Base-by-base conservation (phyloP, 2,797 vertebrate species). In the Oceanodroma leucorhoa region DNA sequence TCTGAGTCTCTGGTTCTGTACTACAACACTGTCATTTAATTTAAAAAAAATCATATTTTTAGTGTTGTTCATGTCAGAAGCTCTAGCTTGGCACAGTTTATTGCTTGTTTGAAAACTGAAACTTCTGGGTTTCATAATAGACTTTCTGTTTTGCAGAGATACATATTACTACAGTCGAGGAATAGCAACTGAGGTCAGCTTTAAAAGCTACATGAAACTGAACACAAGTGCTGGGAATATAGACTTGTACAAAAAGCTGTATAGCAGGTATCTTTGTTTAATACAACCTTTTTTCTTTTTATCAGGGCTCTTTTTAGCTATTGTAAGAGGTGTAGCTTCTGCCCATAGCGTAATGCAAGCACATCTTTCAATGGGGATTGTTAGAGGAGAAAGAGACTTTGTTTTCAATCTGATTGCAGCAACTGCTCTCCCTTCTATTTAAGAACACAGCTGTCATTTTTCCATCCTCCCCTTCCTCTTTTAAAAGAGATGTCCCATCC, bases 161-260 rank as follows among this genome's bases (percentile, higher is more conserved):
- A 97, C 97, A 0, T 99, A 98, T 69, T 91, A 96, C 27, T 91
- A 75, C 5, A 98, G 97, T 10, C 86, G 9, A 22, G 96, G 95
- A 24, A 67, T 95, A 7, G 65, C 3, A 22, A 58, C 79, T 58
- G 81, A 90, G 4, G 83, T 41, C 6, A 89, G 89, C 14, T 86
- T 87, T 26, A 94, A 90, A 30, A 98, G 94, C 73, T 98, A 98
- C 72, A 86, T 99, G 94, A 98, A 91, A 22, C 60, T 98, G 70
- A 98, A 98, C 76, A 45, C 78, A 2, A 98, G 97, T 34, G 95
- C 97, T 4, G 89, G 87, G 58, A 84, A 80, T 14, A 53, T 80
- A 4, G 98, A 98, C 26, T 82, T 99, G 38, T 97, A 98, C 41
- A 97, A 98, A 29, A 98, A 98, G 61, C 96, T 99, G 9, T 97